Evolutionary conservation across 92 coral and sea anemone genomes (phyloP).

Genomic region (Galaxea fascicularis): DNA sequence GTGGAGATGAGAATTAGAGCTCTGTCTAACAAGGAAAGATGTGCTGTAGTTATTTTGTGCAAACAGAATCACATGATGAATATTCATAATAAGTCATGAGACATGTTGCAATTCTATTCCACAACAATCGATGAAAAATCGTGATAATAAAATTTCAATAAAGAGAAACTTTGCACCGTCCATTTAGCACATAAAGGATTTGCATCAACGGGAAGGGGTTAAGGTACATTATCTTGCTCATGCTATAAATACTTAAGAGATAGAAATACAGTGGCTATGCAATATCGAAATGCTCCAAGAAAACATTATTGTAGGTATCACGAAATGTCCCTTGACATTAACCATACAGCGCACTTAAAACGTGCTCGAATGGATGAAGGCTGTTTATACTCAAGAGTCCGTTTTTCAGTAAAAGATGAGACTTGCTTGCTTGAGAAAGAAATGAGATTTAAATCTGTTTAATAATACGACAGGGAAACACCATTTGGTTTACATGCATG

Average conservation of each 20-base stretch:
- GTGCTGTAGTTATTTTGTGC: background rate
- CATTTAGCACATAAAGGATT: background rate
- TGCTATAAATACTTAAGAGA: background rate
- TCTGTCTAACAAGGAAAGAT: background rate
- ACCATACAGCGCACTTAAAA: background rate
- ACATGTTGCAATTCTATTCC: slow-evolving; percentile 2
- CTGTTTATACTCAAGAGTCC: too few species aligned
- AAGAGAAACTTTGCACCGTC: background rate
- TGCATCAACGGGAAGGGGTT: background rate
- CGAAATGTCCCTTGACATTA: background rate
- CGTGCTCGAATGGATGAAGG: background rate
- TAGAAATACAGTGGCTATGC: slow-evolving; percentile 12
- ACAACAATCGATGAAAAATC: background rate
- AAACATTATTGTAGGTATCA: background rate
- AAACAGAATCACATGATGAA: slow-evolving; percentile 11
- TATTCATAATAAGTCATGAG: slow-evolving; percentile 18
- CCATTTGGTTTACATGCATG: background rate
- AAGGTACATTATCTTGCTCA: background rate
- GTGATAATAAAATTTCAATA: background rate
- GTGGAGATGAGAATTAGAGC: background rate
- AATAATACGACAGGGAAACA: background rate
- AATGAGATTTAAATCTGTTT: background rate
- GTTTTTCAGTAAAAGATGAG: background rate
- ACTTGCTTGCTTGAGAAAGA: background rate
- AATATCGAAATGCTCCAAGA: background rate